A percentile compares a stretch with the other conserved stretches of the same genome.
phyloP scores from a whole-genome alignment of 1,140 invertebrate species.

The Rhopalosiphum padi region DNA sequence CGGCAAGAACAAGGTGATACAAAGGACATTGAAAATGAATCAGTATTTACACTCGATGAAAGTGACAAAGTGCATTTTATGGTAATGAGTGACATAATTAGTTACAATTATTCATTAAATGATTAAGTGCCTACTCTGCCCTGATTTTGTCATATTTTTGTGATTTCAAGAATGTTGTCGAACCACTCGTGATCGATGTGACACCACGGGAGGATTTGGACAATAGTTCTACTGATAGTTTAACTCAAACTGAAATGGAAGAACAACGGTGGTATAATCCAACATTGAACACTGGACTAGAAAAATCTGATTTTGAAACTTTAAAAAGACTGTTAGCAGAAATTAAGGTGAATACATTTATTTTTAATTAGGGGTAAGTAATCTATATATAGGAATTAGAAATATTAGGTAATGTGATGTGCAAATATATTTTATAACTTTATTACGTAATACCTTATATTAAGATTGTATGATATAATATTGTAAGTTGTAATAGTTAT shows the following conservation, averaged over 20 bases:
- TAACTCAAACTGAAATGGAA: conserved; percentile 25
- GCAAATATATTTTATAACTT: background rate
- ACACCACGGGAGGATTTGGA: conserved; percentile 11
- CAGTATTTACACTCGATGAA: background rate
- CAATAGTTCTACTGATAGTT: conserved; percentile 31
- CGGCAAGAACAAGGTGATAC: background rate
- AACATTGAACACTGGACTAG: background rate
- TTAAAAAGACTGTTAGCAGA: background rate
- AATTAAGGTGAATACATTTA: conserved; percentile 45
- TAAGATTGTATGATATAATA: background rate
- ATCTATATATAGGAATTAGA: background rate
- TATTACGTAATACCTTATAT: background rate
- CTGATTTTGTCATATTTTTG: background rate
- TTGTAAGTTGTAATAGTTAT: too few relatives aligned
- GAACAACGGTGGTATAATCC: conserved; percentile 50
- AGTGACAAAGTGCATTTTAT: background rate
- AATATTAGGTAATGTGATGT: background rate
- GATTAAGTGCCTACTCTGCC: background rate
- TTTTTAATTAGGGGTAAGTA: background rate
- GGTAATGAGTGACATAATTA: background rate
- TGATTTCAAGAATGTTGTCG: background rate
- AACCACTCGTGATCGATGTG: background rate
- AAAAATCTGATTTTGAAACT: background rate
- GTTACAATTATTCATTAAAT: background rate
- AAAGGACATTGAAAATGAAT: background rate